phyloP scores from a whole-genome alignment of 2,888 invertebrate genomes.

The Erebia palarica region DNA sequence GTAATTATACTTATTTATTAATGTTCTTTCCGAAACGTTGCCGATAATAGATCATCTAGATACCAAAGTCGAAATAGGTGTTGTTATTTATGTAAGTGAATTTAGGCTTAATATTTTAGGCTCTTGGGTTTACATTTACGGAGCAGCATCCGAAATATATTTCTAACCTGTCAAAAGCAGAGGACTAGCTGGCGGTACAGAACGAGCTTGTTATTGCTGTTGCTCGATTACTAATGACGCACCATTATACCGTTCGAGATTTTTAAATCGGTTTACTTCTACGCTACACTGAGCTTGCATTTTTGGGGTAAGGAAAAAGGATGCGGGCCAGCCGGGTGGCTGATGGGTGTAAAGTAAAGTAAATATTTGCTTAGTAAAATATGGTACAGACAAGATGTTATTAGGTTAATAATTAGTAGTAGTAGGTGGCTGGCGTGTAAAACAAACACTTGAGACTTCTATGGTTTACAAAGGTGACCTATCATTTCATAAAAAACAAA shows the following conservation, averaged over 20 bases:
- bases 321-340: not conserved
- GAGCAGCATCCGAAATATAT: slow-evolving; percentile 18
- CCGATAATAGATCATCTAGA: slow-evolving; percentile 33
- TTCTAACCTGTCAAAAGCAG: slow-evolving; percentile 34
- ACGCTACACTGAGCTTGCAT: slow-evolving; percentile 10
- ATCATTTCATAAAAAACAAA: no score
- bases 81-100: not conserved
- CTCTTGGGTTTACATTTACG: slow-evolving; percentile 2
- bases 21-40: slow-evolving; percentile 24
- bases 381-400: no score
- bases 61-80: slow-evolving; percentile 14
- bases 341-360: no score
- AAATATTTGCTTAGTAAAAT: no score
- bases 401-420: no score
- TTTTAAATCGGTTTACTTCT: slow-evolving; percentile 17
- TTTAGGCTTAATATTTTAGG: not conserved
- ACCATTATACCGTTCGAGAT: slow-evolving; percentile 20
- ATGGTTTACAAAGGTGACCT: no score
- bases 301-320: not conserved
- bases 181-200: slow-evolving; percentile 19
- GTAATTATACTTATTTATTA: slow-evolving; percentile 19
- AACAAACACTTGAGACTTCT: not conserved
- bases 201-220: slow-evolving; percentile 27
- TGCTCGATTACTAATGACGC: slow-evolving; percentile 27
- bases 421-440: not conserved